Base-by-base conservation (phyloP, 2,888 invertebrate genomes). In the Gasteruption jaculator region DNA sequence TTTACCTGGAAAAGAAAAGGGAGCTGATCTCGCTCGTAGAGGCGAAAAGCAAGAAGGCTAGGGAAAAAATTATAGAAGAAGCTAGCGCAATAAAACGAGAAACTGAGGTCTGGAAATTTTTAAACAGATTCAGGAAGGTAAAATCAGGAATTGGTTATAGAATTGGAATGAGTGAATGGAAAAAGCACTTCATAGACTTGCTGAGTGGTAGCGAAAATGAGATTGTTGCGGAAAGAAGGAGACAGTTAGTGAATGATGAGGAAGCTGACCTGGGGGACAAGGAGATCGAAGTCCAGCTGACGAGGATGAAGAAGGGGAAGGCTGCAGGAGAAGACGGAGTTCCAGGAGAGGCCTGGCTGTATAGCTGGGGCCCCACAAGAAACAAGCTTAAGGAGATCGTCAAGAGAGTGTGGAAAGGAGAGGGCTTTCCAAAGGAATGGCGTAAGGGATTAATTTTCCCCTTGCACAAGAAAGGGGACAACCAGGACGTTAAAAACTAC, bases 261-360 rank as follows among this genome's bases (percentile, higher is more conserved):
- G 29, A 29, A 29, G 6, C 29, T 7, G 29, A 29, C 5, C n/a
- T 29, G 14, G 29, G 11, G 5, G 29, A 5, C n/a, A 14, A 29
- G 7, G 29, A 29, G 11, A 29, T 29, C n/a, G 29, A 29, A 29
- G n/a, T 5, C 11, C 6, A 5, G 11, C n/a, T 29, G 14, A 29
- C 7, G n/a, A 6, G 29, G 11, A 7, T 29, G 6, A 15, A 14
- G 33, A n/a, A n/a, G n/a, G n/a, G n/a, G n/a, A n/a, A n/a, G n/a
- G n/a, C n/a, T n/a, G n/a, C n/a, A n/a, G n/a, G 33, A 32, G 18
- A 14, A 10, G 30, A 30, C 12, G 30, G 30, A 30, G 12, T 30
- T 30, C 30, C 30, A 7, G 30, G 30, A 14, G 30, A 30, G 14
- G 30, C 30, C 7, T 30, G 30, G 30, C 8, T n/a, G 12, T 10